Evolutionary conservation across 1,140 invertebrate genomes (phyloP), one percentile per base, ranked within the genome.

Genomic region (Himalopsyche phryganea): DNA sequence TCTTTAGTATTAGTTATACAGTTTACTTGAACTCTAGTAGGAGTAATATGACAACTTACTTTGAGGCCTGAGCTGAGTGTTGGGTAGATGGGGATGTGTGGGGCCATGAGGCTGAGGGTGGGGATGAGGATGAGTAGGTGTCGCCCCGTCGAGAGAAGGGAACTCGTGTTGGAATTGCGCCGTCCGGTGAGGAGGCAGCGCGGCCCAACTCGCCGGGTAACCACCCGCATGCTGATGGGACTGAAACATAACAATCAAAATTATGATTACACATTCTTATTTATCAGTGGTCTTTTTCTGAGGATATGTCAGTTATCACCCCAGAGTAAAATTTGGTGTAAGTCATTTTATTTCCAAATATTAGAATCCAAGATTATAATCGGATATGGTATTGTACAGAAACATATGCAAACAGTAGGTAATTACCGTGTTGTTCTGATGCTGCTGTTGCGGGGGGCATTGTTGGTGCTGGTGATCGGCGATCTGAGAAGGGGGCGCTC

Each of bases 131-230:
- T 28, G 23, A 58, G 71, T 71, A 51, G 72, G 76, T 64, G 73
- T 71, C 36, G 72, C 72, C 68, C 81, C 82, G 72, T 80, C 81
- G 70, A 91, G 78, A 66, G 85, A 89, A 64, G 89, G 88, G 75
- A 91, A 91, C 76, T 91, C 89, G 83, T 88, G 87, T 74, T 90
- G 87, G 76, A 91, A 91, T 72, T 88, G 87, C 59, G 87, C 82
- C 56, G 85, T 85, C 64, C 86, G 85, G 62, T 86, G 86, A 3
- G 79, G 77, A n/a, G 78, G 85, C 68, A 77, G 79, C 61, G 80
- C 72, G 74, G 73, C 80, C 81, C 75, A 83, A 72, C 78, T 79
- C 69, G 69, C 61, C 61, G 42, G 61, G 61, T 56, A 64, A 41
- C 49, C 44, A 52, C 32, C 52, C 42, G 58, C 61, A 64, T 60